Percentiles rank a stretch among this genome's conserved stretches.
These are phyloP conservation scores for Pungitius pungitius DNA, from an alignment of 2,113 vertebrate species.

Conservation along the genomic window DNA sequence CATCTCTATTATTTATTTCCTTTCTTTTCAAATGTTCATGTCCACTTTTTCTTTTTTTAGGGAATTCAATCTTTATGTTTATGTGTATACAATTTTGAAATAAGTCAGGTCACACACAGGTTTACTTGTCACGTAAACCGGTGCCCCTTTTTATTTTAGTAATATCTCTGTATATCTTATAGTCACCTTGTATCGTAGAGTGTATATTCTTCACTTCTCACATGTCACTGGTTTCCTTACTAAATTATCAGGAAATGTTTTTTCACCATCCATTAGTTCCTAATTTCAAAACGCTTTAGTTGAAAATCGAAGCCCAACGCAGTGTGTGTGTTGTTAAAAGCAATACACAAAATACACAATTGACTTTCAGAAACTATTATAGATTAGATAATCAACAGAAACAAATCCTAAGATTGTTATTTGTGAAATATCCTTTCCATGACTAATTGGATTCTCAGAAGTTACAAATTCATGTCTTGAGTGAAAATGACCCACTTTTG, in stretches of 20 bases:
- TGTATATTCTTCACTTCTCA: no score
- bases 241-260: neutral
- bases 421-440: neutral
- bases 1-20: slow-evolving; percentile 6
- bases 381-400: neutral
- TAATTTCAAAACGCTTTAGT: neutral
- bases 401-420: neutral
- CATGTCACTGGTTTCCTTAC: neutral
- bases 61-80: neutral
- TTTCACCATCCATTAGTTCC: neutral
- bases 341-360: neutral
- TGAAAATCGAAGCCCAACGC: neutral
- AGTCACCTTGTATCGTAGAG: neutral
- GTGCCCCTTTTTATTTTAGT: no score
- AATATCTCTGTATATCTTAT: neutral
- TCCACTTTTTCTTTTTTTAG: neutral
- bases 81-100: neutral
- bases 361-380: neutral
- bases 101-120: neutral
- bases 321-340: neutral
- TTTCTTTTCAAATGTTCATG: neutral
- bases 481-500: slow-evolving; percentile 26
- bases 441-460: slow-evolving; percentile 32
- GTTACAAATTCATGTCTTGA: slow-evolving; percentile 7
- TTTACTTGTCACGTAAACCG: neutral